phyloP scores from a whole-genome alignment of 2,888 invertebrate genomes.

The Ametastegia equiseti region DNA sequence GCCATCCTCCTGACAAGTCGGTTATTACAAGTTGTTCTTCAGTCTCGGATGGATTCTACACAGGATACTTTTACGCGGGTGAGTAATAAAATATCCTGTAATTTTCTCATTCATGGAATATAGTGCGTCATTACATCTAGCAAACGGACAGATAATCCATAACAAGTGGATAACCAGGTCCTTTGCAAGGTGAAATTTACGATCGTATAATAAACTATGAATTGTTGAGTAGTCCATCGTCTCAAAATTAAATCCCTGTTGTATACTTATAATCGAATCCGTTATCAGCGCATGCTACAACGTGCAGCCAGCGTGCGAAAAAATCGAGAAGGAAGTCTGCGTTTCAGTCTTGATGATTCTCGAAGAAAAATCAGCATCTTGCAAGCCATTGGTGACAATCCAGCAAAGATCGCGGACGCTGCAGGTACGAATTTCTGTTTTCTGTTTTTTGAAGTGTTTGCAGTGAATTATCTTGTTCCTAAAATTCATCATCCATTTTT shows the following conservation, averaged over 20 bases:
- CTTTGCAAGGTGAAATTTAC: not conserved
- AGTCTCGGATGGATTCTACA: slow-evolving; percentile 16
- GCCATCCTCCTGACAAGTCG: not conserved
- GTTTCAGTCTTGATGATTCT: slow-evolving; percentile 22
- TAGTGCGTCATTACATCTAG: not conserved
- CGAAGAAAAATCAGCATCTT: slow-evolving; percentile 51
- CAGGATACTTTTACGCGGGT: slow-evolving; percentile 28
- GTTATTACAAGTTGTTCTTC: not conserved
- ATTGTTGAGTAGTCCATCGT: too few species aligned
- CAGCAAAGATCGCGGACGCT: slow-evolving; percentile 16
- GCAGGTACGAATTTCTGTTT: not conserved
- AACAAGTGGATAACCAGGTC: not conserved
- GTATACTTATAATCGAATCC: not conserved
- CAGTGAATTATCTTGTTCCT: not conserved
- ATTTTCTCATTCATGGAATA: not conserved
- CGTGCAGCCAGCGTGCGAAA: slow-evolving; percentile 35
- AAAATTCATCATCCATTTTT: not conserved
- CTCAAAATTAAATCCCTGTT: not conserved
- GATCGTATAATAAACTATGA: not conserved
- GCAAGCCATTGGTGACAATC: slow-evolving; percentile 56
- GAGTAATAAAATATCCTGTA: not conserved
- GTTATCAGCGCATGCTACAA: slow-evolving; percentile 31
- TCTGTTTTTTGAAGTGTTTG: not conserved
- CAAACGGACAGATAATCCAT: not conserved
- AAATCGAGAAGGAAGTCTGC: slow-evolving; percentile 7